These are phyloP conservation scores for Psettodes erumei DNA, from an alignment of 2,113 vertebrate species.

Conservation along the genomic window DNA sequence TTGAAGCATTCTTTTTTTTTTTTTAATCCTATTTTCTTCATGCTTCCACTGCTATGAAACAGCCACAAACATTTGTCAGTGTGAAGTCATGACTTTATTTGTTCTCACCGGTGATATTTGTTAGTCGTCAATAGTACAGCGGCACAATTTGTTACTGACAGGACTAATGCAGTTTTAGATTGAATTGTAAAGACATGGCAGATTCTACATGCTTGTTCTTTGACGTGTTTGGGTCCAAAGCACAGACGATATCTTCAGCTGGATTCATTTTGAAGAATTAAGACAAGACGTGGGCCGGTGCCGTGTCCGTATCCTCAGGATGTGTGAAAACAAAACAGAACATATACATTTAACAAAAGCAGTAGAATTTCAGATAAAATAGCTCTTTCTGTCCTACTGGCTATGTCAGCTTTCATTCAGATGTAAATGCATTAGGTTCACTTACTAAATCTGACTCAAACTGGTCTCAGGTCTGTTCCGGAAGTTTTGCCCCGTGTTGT, in stretches of 20 bases:
- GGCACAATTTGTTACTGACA: background rate
- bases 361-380: too few relatives aligned
- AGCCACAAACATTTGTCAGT: slow-evolving; percentile 7
- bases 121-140: too few relatives aligned
- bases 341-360: too few relatives aligned
- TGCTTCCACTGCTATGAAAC: slow-evolving; percentile 50
- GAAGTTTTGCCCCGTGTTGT: background rate
- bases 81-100: slow-evolving; percentile 33
- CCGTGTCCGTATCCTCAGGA: too few relatives aligned
- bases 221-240: background rate
- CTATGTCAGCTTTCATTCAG: too few relatives aligned
- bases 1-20: slow-evolving; percentile 46
- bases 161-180: background rate
- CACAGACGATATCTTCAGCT: fast-evolving
- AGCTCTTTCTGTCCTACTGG: too few relatives aligned
- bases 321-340: too few relatives aligned
- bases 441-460: background rate
- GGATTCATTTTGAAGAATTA: background rate
- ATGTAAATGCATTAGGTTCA: background rate
- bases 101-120: slow-evolving; percentile 9
- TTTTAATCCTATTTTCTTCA: slow-evolving; percentile 39
- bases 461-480: slow-evolving; percentile 10
- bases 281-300: background rate
- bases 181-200: background rate
- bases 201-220: background rate